Percentiles rank a stretch among this genome's conserved stretches.
phyloP scores from a whole-genome alignment of 2,113 vertebrate genomes.

The Pelodiscus sinensis region DNA sequence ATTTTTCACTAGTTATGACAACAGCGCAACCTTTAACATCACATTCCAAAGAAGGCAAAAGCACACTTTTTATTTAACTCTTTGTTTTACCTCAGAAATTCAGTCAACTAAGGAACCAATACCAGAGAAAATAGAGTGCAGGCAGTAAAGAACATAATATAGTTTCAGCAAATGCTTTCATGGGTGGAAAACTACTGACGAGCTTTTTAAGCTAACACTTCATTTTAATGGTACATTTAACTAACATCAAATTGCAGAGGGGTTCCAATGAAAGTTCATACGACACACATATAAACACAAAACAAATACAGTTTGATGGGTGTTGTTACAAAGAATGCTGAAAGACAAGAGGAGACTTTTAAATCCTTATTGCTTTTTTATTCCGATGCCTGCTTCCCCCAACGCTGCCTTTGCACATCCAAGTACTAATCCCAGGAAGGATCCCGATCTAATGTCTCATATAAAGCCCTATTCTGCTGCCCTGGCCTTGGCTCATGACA shows the following conservation, averaged over 20 bases:
- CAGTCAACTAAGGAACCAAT: constrained; percentile 28
- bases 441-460: neutral
- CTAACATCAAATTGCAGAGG: constrained; percentile 47
- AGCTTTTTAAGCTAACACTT: constrained; percentile 42
- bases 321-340: neutral
- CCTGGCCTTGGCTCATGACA: neutral
- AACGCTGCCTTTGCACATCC: neutral
- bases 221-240: constrained; percentile 63
- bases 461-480: neutral
- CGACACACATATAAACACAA: constrained; percentile 50
- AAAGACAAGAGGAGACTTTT: constrained; percentile 36
- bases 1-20: constrained; percentile 65
- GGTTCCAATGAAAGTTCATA: neutral
- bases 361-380: constrained; percentile 32
- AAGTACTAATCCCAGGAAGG: constrained; percentile 20
- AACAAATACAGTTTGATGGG: constrained; percentile 51
- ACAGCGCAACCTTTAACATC: constrained; percentile 50
- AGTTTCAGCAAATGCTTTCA: constrained; percentile 51
- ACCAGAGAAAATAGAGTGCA: constrained; percentile 31
- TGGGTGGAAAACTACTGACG: constrained; percentile 44
- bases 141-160: constrained; percentile 36
- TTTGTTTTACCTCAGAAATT: constrained; percentile 54
- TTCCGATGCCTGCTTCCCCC: neutral
- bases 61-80: neutral
- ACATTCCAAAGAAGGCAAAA: constrained; percentile 17